Conservation (phyloP, 2,113 vertebrate genomes). For the Scalopus aquaticus region DNA sequence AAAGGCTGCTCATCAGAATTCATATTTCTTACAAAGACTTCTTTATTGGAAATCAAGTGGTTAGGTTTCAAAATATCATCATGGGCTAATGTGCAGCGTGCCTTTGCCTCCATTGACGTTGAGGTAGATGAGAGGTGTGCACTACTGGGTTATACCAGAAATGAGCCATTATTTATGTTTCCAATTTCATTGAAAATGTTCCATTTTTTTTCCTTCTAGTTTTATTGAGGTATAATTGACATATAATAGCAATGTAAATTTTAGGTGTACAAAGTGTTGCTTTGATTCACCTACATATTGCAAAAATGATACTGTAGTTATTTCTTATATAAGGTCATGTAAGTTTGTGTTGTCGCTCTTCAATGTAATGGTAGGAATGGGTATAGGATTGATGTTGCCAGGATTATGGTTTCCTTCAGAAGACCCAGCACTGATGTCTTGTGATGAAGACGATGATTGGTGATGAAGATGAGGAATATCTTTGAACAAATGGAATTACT, state of each 20-base stretch:
- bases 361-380: background rate
- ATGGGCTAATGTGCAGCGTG: background rate
- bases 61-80: constrained; percentile 23
- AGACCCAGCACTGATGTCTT: background rate
- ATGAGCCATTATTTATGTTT: constrained; percentile 10
- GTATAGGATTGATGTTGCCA: background rate
- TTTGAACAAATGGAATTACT: background rate
- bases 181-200: background rate
- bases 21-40: constrained; percentile 19
- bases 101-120: background rate
- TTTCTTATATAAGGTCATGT: background rate
- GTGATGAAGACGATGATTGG: background rate
- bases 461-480: background rate
- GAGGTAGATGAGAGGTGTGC: background rate
- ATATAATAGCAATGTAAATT: background rate
- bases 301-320: background rate
- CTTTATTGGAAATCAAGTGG: background rate
- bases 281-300: background rate
- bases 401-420: background rate
- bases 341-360: background rate
- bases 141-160: background rate
- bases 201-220: background rate
- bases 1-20: constrained; percentile 41
- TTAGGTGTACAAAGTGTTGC: background rate
- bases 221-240: too few species aligned